Conservation (phyloP, 2,888 invertebrate species). For the Bhutanitis thaidina region DNA sequence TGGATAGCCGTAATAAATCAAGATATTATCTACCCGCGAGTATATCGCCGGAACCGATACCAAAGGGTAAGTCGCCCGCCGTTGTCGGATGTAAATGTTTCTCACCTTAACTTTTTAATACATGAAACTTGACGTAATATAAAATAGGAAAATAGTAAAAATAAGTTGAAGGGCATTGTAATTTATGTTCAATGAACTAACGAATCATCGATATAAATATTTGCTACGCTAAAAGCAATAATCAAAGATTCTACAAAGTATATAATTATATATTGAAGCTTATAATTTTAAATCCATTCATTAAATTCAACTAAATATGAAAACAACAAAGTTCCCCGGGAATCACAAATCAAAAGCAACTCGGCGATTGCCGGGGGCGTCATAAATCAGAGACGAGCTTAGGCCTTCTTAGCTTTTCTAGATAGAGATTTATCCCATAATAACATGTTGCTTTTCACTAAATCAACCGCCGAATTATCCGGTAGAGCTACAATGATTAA, state of each 20-base stretch:
- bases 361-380: slow-evolving; percentile 61
- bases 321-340: slow-evolving; percentile 60
- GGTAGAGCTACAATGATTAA: slow-evolving; percentile 77
- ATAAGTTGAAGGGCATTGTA: neutral
- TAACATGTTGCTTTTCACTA: slow-evolving; percentile 79
- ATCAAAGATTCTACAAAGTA: slow-evolving; percentile 59
- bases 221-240: slow-evolving; percentile 64
- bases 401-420: slow-evolving; percentile 80
- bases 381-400: slow-evolving; percentile 74
- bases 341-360: slow-evolving; percentile 73
- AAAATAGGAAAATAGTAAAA: neutral
- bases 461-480: slow-evolving; percentile 80
- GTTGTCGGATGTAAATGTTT: slow-evolving; percentile 32
- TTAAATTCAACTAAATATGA: slow-evolving; percentile 76
- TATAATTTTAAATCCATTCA: slow-evolving; percentile 74
- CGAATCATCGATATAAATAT: slow-evolving; percentile 44
- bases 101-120: slow-evolving; percentile 9
- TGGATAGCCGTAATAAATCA: slow-evolving; percentile 72
- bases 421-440: slow-evolving; percentile 80
- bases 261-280: slow-evolving; percentile 65
- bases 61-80: slow-evolving; percentile 58
- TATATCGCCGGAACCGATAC: slow-evolving; percentile 60
- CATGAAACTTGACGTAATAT: slow-evolving; percentile 1
- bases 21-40: slow-evolving; percentile 70
- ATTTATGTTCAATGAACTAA: slow-evolving; percentile 23